phyloP scores from a whole-genome alignment of 2,113 vertebrate genomes.

The Macquaria australasica region DNA sequence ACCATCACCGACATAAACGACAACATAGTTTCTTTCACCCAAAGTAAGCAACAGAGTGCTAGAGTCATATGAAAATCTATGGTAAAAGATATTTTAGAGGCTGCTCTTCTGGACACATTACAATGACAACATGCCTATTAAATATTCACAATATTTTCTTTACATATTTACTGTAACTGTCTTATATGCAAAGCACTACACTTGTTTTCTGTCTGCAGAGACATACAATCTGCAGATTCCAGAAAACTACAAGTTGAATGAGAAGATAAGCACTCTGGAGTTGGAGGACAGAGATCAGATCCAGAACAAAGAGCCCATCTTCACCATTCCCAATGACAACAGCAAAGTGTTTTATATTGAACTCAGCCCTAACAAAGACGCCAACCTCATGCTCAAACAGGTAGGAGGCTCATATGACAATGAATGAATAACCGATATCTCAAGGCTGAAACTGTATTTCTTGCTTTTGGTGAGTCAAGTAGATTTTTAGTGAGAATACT shows the following conservation, averaged over 20 bases:
- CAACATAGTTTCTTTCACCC: conserved; percentile 90
- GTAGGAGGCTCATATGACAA: conserved; percentile 71
- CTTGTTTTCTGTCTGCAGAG: conserved; percentile 73
- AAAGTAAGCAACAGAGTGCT: conserved; percentile 78
- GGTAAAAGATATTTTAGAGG: background rate
- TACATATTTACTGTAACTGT: background rate
- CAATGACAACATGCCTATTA: background rate
- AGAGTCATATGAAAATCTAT: background rate
- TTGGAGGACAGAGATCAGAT: conserved; percentile 90
- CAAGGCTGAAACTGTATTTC: background rate
- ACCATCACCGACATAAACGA: conserved; percentile 91
- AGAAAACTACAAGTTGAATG: conserved; percentile 86
- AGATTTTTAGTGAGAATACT: background rate
- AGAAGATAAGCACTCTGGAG: conserved; percentile 85
- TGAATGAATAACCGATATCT: background rate
- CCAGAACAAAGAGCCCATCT: conserved; percentile 91
- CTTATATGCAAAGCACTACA: no score
- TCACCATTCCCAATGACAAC: conserved; percentile 77
- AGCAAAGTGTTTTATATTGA: conserved; percentile 84
- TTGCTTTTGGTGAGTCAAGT: background rate
- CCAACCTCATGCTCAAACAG: conserved; percentile 89
- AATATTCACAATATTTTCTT: background rate
- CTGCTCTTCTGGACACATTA: no score
- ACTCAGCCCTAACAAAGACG: conserved; percentile 85
- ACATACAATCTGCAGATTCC: conserved; percentile 85